Conservation (phyloP, 2,888 invertebrate species). For the Drosophila seclusa region DNA sequence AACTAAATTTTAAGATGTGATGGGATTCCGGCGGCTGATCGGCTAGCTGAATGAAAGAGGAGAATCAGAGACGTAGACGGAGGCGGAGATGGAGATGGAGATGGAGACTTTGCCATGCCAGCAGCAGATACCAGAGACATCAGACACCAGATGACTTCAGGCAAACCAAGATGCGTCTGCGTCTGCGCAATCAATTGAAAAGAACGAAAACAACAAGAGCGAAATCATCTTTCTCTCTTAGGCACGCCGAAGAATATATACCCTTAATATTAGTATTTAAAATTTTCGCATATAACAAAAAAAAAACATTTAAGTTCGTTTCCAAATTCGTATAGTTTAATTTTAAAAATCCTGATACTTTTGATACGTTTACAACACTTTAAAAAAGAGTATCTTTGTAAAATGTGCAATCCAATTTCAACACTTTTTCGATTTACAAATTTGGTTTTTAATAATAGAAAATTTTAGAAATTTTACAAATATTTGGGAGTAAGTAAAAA, state of each 20-base stretch:
- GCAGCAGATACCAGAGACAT: neutral
- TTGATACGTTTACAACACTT: too few species aligned
- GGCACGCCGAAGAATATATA: neutral
- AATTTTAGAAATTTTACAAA: too few species aligned
- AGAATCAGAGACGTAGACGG: slow-evolving; percentile 12
- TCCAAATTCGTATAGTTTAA: too few species aligned
- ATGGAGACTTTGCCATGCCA: neutral
- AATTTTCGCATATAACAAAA: too few species aligned
- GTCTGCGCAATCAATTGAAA: slow-evolving; percentile 69
- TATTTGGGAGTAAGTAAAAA: too few species aligned
- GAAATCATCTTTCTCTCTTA: neutral
- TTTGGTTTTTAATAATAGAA: too few species aligned
- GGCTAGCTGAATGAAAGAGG: slow-evolving; percentile 1
- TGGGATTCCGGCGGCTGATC: slow-evolving; percentile 48
- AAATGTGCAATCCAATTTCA: too few species aligned
- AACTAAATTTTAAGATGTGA: slow-evolving; percentile 59
- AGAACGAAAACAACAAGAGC: slow-evolving; percentile 25
- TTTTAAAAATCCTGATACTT: too few species aligned
- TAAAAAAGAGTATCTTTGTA: too few species aligned
- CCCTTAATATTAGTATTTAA: too few species aligned
- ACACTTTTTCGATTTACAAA: too few species aligned
- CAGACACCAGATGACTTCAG: slow-evolving; percentile 1
- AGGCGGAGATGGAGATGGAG: neutral
- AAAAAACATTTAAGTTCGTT: too few species aligned
- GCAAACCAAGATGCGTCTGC: slow-evolving; percentile 68